Conservation (phyloP, 2,888 invertebrate species). For the Zele albiditarsus region DNA sequence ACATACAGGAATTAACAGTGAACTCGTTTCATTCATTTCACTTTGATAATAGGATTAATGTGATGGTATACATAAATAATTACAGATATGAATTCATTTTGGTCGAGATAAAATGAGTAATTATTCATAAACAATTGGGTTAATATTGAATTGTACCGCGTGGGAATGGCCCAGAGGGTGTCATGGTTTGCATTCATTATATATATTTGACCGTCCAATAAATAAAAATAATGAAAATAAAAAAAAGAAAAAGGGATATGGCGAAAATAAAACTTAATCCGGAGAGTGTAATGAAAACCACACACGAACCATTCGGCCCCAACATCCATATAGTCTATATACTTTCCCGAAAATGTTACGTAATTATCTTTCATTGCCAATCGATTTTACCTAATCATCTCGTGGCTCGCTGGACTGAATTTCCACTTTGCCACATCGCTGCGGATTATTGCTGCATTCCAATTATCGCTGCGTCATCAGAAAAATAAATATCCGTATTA, state of each 20-base stretch:
- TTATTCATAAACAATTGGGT: too few relatives aligned
- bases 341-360: constrained; percentile 9
- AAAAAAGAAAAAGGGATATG: background rate
- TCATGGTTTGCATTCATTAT: too few relatives aligned
- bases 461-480: background rate
- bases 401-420: constrained; percentile 5
- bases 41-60: background rate
- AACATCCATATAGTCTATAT: background rate
- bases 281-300: constrained; percentile 23
- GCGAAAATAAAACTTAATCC: background rate
- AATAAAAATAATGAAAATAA: background rate
- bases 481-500: constrained; percentile 1
- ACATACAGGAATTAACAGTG: too few relatives aligned
- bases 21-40: background rate
- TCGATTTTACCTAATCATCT: constrained; percentile 31
- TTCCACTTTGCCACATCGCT: constrained; percentile 12
- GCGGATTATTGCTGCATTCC: background rate
- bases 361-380: constrained; percentile 32
- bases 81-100: too few relatives aligned
- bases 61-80: too few relatives aligned
- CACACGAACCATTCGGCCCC: background rate
- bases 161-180: background rate
- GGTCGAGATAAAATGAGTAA: too few relatives aligned
- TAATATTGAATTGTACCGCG: background rate
- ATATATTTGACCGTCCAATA: too few relatives aligned